Percentiles rank a stretch among this genome's conserved stretches.
phyloP scores from a whole-genome alignment of 1,140 invertebrate genomes.

The Palaemon carinicauda region DNA sequence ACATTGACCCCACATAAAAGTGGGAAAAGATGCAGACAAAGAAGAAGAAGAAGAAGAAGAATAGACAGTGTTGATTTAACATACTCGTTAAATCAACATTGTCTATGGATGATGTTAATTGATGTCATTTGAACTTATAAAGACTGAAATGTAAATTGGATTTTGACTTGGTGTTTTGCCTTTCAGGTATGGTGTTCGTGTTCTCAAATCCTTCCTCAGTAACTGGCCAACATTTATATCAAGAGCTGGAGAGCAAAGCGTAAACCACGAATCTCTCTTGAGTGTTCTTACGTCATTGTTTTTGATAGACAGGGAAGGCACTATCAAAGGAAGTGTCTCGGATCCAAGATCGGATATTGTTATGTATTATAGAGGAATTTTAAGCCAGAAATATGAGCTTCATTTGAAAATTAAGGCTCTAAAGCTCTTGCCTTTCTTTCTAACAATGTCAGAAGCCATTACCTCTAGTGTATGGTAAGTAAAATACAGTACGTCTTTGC shows the following conservation, averaged over 20 bases:
- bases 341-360: not conserved
- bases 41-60: too few relatives aligned
- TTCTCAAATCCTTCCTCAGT: not conserved
- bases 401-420: constrained; percentile 29
- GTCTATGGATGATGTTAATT: too few relatives aligned
- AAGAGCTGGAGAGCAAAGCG: not conserved
- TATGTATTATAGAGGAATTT: constrained; percentile 10
- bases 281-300: constrained; percentile 34
- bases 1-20: too few relatives aligned
- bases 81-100: too few relatives aligned
- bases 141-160: too few relatives aligned
- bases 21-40: too few relatives aligned
- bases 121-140: too few relatives aligned
- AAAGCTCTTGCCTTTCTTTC: constrained; percentile 37
- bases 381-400: not conserved
- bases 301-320: constrained; percentile 30
- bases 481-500: too few relatives aligned
- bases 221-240: constrained; percentile 8
- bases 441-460: constrained; percentile 4
- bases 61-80: too few relatives aligned
- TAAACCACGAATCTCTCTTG: constrained; percentile 16
- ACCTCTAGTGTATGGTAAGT: not conserved
- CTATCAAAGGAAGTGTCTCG: constrained; percentile 9
- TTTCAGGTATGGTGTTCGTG: constrained; percentile 17
- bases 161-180: too few relatives aligned